Conservation (phyloP, 1,140 invertebrate genomes). For the Aphelenchoides avenae region DNA sequence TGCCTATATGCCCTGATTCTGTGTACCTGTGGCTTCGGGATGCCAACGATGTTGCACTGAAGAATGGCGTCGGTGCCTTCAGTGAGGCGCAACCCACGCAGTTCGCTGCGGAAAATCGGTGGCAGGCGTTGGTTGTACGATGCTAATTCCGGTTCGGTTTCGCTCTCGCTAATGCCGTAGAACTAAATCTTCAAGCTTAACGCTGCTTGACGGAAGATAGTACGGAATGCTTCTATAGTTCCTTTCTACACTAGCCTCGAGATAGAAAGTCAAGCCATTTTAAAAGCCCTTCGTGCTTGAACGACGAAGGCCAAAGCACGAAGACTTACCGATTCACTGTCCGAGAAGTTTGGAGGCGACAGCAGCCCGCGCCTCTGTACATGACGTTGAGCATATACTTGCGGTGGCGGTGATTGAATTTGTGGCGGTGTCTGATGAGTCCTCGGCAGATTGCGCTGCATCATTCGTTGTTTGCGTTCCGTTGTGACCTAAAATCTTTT, state of each 20-base stretch:
- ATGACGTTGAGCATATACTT: too few species aligned
- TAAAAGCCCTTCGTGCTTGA: not conserved
- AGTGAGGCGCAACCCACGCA: conserved; percentile 45
- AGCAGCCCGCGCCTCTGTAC: not conserved
- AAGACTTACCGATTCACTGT: conserved; percentile 21
- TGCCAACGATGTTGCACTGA: conserved; percentile 52
- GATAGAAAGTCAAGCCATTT: not conserved
- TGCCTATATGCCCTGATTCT: not conserved
- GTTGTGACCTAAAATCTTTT: too few species aligned
- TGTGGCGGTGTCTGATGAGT: too few species aligned
- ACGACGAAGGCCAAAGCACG: conserved; percentile 1
- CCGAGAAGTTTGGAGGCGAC: conserved; percentile 28
- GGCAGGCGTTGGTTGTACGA: conserved; percentile 7
- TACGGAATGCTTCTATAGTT: too few species aligned
- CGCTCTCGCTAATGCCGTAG: conserved; percentile 49
- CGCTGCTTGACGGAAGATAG: not conserved
- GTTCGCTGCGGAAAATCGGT: conserved; percentile 37
- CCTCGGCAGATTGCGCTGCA: too few species aligned
- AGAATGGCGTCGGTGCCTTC: conserved; percentile 57
- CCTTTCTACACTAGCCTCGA: too few species aligned
- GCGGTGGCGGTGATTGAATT: too few species aligned
- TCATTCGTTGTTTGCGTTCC: too few species aligned
- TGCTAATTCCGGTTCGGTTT: conserved; percentile 48
- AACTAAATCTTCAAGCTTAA: conserved; percentile 17
- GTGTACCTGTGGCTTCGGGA: conserved; percentile 56